Evolutionary conservation across 2,113 vertebrate genomes (phyloP), one percentile per base, ranked within the genome.

Genomic region (Myotis yumanensis): DNA sequence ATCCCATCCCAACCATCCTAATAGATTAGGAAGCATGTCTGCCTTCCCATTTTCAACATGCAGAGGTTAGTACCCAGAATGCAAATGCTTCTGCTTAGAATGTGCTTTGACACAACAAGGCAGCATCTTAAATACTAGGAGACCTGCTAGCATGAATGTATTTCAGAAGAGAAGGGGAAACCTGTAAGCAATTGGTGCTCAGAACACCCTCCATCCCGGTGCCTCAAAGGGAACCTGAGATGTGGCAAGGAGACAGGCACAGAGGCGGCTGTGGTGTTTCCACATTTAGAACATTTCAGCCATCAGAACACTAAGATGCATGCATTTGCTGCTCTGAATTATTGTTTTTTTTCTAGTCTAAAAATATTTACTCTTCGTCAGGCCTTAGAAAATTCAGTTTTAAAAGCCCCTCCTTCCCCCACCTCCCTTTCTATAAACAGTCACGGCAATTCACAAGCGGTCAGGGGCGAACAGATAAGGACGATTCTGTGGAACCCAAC

Each of bases 281-380:
- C 80, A 73, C 86, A 59, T 93, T 89, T 94, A 95, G 89, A 92
- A 68, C 72, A 73, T 86, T 84, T 16, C 18, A 43, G 73, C 92
- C 89, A 25, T 64, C 66, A n/a, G 85, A 92, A 90, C 35, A 81
- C 71, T 11, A 54, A 91, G 73, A 89, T 17, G 23, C 75, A 37
- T 40, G 68, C 62, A 57, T 81, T 87, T 72, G 71, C 64, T 89
- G 40, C 71, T 90, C 82, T 57, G 86, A 93, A 79, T 57, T 90
- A 32, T 20, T 43, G 25, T 28, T 9, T 10, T 48, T 54, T 66
- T 75, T 35, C 35, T 7, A 32, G 30, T 86, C 69, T 93, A 91
- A 96, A 97, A 96, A 96, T 94, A 95, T 95, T 90, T 92, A 86
- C 76, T 93, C 35, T 85, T 92, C 90, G 85, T 79, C 51, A 87